phyloP scores from a whole-genome alignment of 1,140 invertebrate genomes.

The Trichogramma pretiosum region DNA sequence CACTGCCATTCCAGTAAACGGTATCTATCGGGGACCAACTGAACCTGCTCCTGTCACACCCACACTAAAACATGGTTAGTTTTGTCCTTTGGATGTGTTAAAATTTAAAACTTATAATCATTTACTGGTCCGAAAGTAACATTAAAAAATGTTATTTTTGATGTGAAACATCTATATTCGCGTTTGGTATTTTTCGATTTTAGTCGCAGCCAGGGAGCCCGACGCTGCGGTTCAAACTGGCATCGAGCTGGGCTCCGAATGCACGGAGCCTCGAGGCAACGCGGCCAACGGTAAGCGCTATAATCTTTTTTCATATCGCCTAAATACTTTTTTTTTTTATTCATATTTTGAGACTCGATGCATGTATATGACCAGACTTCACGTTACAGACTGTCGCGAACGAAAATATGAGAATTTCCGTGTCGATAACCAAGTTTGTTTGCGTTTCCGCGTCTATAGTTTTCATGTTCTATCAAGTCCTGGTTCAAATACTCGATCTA shows the following conservation, averaged over 20 bases:
- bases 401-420: too few relatives aligned
- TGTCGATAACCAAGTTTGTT: not conserved
- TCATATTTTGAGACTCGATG: too few relatives aligned
- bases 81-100: too few relatives aligned
- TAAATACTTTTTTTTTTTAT: too few relatives aligned
- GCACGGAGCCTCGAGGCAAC: slow-evolving; percentile 41
- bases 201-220: slow-evolving; percentile 23
- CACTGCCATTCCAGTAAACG: slow-evolving; percentile 79
- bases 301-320: not conserved
- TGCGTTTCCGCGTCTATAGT: not conserved
- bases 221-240: slow-evolving; percentile 45
- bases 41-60: slow-evolving; percentile 28
- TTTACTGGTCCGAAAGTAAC: not conserved
- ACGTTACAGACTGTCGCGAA: too few relatives aligned
- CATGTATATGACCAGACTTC: too few relatives aligned
- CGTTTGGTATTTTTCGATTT: slow-evolving; percentile 1
- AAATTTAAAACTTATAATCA: not conserved
- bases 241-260: slow-evolving; percentile 56
- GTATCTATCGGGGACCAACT: slow-evolving; percentile 62
- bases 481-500: not conserved
- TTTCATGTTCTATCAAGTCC: not conserved
- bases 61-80: slow-evolving; percentile 30
- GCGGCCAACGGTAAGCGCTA: slow-evolving; percentile 31
- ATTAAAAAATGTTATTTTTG: not conserved
- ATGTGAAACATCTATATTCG: too few relatives aligned